A percentile compares a stretch with the other conserved stretches of the same genome.
Evolutionary conservation across 2,797 vertebrate species (phyloP).

Genomic region (Brachyalestes nurse): DNA sequence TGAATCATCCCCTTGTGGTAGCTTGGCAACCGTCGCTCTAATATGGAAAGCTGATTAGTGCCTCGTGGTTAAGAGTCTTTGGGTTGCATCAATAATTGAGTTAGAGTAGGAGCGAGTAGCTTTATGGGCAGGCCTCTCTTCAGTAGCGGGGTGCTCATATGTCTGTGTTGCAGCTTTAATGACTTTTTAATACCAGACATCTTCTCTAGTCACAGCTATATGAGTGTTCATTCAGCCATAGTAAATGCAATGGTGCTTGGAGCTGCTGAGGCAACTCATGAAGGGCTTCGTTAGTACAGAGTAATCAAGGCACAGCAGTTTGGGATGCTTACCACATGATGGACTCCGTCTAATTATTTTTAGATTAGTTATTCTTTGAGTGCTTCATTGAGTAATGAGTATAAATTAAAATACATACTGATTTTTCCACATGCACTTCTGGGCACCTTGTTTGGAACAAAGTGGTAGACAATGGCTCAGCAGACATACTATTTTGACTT

Average conservation of each 20-base stretch:
- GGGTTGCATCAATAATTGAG: constrained; percentile 79
- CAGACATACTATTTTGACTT: too few species aligned
- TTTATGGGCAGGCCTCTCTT: constrained; percentile 67
- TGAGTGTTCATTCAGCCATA: constrained; percentile 21
- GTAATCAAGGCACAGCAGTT: background rate
- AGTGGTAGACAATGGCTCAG: background rate
- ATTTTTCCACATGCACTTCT: too few species aligned
- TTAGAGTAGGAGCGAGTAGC: constrained; percentile 66
- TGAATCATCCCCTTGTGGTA: constrained; percentile 67
- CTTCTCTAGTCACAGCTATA: constrained; percentile 2
- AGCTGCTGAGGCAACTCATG: constrained; percentile 1
- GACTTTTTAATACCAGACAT: constrained; percentile 5
- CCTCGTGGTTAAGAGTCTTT: constrained; percentile 59
- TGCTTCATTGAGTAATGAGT: background rate
- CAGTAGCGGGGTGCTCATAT: background rate
- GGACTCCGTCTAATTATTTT: background rate
- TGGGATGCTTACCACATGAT: background rate
- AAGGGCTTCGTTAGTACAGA: constrained; percentile 22
- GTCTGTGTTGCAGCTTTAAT: constrained; percentile 40
- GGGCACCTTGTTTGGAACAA: too few species aligned
- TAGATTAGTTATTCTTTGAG: background rate
- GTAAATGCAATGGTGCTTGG: constrained; percentile 1
- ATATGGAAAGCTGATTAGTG: constrained; percentile 65
- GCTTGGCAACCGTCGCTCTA: constrained; percentile 74
- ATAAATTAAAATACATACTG: background rate